Evolutionary conservation across 2,113 vertebrate genomes (phyloP).

Genomic region (Phasianus colchicus): DNA sequence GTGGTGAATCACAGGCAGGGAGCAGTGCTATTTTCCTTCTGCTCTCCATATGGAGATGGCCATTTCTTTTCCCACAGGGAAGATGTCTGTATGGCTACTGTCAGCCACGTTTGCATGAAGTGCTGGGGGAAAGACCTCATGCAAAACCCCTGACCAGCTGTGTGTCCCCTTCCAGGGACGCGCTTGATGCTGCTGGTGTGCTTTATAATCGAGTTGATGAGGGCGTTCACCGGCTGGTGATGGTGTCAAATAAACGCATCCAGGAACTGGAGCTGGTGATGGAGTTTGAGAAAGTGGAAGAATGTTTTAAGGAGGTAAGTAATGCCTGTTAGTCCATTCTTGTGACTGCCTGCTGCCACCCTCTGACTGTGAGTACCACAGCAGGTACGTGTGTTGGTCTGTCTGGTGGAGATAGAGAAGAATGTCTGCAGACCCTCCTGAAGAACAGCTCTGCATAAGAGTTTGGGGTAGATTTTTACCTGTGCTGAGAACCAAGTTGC

Average conservation of each 20-base stretch:
- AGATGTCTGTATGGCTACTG: not conserved
- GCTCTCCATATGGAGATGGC: not conserved
- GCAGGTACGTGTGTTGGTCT: not conserved
- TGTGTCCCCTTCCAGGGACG: slow-evolving; percentile 74
- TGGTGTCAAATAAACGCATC: slow-evolving; percentile 86
- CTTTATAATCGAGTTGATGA: slow-evolving; percentile 90
- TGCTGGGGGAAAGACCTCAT: not conserved
- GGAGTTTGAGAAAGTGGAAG: slow-evolving; percentile 82
- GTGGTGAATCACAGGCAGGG: not conserved
- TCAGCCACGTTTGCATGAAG: not conserved
- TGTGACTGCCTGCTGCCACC: not conserved
- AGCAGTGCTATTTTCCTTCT: not conserved
- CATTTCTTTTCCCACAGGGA: accelerated
- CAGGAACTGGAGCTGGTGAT: slow-evolving; percentile 85
- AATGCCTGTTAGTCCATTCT: not conserved
- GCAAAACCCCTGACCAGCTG: not conserved
- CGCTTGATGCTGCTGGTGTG: slow-evolving; percentile 75
- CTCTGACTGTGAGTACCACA: not conserved
- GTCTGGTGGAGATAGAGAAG: not conserved
- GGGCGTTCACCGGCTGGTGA: slow-evolving; percentile 89
- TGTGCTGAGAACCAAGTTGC: not conserved
- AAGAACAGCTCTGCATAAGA: not conserved
- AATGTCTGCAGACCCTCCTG: not conserved
- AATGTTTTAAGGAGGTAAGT: slow-evolving; percentile 87
- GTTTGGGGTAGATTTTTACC: not conserved